A percentile compares a stretch with the other conserved stretches of the same genome.
These are phyloP conservation scores for Pantherophis guttatus DNA, from an alignment of 2,113 vertebrate genomes.

Conservation along the genomic window DNA sequence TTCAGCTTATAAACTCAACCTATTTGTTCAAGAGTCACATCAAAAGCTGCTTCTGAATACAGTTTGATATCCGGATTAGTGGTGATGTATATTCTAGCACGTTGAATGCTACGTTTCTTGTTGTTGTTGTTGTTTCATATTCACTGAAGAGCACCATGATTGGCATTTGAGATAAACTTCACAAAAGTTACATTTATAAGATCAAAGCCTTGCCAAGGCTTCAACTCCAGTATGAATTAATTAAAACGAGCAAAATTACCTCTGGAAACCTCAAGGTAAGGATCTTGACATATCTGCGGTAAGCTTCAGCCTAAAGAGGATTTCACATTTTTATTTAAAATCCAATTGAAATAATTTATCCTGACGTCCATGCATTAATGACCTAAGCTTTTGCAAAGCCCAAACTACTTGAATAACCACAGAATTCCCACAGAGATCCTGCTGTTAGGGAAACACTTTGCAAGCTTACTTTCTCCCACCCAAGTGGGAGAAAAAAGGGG, in stretches of 20 bases:
- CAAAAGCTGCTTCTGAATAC: neutral
- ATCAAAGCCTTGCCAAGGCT: conserved; percentile 13
- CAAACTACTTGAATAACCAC: neutral
- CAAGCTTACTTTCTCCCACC: neutral
- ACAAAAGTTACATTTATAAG: conserved; percentile 4
- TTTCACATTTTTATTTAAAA: neutral
- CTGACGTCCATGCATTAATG: neutral
- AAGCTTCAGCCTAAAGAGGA: neutral
- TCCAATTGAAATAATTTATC: neutral
- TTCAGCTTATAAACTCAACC: neutral
- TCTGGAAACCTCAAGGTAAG: conserved; percentile 18
- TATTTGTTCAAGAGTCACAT: neutral
- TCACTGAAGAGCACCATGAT: neutral
- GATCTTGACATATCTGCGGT: neutral
- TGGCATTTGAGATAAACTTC: conserved; percentile 8
- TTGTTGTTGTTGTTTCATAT: neutral
- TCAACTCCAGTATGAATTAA: neutral
- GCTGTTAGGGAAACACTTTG: neutral
- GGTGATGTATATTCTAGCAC: neutral
- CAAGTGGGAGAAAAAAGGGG: neutral
- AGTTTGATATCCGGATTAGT: neutral
- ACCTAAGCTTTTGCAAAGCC: neutral
- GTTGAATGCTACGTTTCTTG: neutral
- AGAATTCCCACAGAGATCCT: neutral
- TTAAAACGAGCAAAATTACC: conserved; percentile 20